Evolutionary conservation across 2,113 vertebrate genomes (phyloP).

Genomic region (Diphyllodes magnificus): DNA sequence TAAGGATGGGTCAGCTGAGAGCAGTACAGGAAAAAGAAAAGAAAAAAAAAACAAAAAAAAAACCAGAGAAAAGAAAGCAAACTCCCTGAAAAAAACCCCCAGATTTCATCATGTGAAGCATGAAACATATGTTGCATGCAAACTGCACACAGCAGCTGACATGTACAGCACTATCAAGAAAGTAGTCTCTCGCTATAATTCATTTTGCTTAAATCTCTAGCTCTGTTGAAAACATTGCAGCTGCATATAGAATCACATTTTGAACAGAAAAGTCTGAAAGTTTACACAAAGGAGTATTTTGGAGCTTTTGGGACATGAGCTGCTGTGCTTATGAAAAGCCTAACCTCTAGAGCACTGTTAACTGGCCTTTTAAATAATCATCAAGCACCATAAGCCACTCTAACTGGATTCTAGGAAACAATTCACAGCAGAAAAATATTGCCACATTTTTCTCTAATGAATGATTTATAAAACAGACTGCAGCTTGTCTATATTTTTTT

Average conservation of each 20-base stretch:
- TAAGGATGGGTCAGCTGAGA: conserved; percentile 10
- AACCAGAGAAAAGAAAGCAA: not conserved
- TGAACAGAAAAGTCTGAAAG: not conserved
- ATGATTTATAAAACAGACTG: not conserved
- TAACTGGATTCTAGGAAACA: not conserved
- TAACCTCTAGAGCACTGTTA: not conserved
- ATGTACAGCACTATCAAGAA: not conserved
- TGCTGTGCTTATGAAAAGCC: not conserved
- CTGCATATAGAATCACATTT: not conserved
- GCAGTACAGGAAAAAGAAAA: not conserved
- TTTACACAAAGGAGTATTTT: not conserved
- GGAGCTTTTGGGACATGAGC: not conserved
- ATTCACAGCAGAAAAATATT: not conserved
- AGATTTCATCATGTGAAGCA: not conserved
- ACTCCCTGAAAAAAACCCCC: not conserved
- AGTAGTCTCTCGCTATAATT: not conserved
- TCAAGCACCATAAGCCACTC: not conserved
- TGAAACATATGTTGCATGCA: not conserved
- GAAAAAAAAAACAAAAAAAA: too few relatives aligned
- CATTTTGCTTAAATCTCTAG: not conserved
- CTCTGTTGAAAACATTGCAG: not conserved
- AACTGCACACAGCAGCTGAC: not conserved
- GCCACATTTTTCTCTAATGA: not conserved
- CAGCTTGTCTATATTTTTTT: not conserved
- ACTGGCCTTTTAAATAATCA: not conserved